A percentile compares a stretch with the other conserved stretches of the same genome.
Evolutionary conservation across 2,797 vertebrate genomes (phyloP).

Genomic region (Prionace glauca): DNA sequence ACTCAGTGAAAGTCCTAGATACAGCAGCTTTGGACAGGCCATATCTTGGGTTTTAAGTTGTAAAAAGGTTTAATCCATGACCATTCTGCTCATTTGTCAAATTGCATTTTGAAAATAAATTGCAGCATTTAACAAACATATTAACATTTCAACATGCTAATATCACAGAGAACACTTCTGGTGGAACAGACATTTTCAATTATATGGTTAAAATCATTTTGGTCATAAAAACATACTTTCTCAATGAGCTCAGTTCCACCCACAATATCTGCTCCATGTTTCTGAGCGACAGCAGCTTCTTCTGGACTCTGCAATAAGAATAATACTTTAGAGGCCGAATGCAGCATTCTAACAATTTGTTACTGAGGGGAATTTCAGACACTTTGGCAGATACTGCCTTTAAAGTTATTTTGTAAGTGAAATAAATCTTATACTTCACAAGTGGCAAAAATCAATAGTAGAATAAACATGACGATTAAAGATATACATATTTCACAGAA

Average conservation of each 20-base stretch:
- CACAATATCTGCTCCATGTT: slow-evolving; percentile 64
- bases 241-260: slow-evolving; percentile 74
- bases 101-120: slow-evolving; percentile 20
- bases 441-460: neutral
- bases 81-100: neutral
- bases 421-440: neutral
- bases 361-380: neutral
- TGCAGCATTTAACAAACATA: neutral
- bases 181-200: neutral
- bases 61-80: neutral
- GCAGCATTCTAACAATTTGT: neutral
- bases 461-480: neutral
- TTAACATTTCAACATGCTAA: neutral
- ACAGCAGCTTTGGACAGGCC: neutral
- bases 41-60: neutral
- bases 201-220: slow-evolving; percentile 6
- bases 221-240: slow-evolving; percentile 55
- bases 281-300: slow-evolving; percentile 61
- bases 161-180: neutral
- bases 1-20: neutral
- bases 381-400: neutral
- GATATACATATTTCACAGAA: neutral
- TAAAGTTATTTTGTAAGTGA: neutral
- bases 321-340: slow-evolving; percentile 25
- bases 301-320: slow-evolving; percentile 57